A percentile compares a stretch with the other conserved stretches of the same genome.
Evolutionary conservation across 2,797 vertebrate genomes (phyloP).

Genomic region (Anas acuta): DNA sequence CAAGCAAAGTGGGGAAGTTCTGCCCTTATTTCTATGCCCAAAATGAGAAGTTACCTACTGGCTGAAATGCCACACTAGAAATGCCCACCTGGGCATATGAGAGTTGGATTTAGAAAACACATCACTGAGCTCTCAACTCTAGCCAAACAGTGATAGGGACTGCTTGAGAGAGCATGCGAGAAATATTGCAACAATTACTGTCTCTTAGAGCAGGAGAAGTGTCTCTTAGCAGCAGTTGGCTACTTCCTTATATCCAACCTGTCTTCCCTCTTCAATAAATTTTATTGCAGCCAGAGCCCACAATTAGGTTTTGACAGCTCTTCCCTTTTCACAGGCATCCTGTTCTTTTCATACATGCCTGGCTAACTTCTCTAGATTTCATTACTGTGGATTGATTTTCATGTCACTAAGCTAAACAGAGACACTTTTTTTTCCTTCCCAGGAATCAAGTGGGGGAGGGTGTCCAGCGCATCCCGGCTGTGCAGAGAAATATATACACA

Average conservation of each 20-base stretch:
- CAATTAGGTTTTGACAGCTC: slow-evolving; percentile 63
- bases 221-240: slow-evolving; percentile 27
- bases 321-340: slow-evolving; percentile 65
- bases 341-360: slow-evolving; percentile 66
- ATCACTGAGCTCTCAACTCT: background rate
- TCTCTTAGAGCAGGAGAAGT: background rate
- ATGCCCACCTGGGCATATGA: background rate
- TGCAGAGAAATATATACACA: slow-evolving; percentile 73
- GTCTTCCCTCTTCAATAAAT: slow-evolving; percentile 44
- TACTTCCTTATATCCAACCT: background rate
- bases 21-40: background rate
- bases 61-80: background rate
- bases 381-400: slow-evolving; percentile 47
- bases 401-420: slow-evolving; percentile 40
- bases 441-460: slow-evolving; percentile 71
- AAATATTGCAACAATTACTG: background rate
- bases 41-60: background rate
- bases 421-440: slow-evolving; percentile 49
- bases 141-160: background rate
- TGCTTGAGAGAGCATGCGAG: background rate
- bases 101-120: background rate
- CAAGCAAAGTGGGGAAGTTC: background rate
- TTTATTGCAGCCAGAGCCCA: slow-evolving; percentile 60
- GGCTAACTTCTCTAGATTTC: slow-evolving; percentile 58
- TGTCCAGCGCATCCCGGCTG: slow-evolving; percentile 67